Conservation (phyloP, 2,888 invertebrate species). For the Lepetodrilus schrolli region DNA sequence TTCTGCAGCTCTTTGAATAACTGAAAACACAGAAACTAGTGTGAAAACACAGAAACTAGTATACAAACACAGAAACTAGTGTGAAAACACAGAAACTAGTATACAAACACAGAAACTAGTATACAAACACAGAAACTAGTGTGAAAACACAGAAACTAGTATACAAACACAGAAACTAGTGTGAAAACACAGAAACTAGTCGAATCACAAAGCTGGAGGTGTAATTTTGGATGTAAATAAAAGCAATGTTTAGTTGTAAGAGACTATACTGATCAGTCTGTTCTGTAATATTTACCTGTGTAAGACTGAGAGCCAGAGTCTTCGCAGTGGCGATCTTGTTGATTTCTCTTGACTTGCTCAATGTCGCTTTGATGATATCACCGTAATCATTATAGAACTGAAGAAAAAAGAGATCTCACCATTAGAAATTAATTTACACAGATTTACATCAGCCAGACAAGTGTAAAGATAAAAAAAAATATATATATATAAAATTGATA, state of each 20-base stretch:
- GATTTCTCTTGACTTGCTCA: conserved; percentile 97
- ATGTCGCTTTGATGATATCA: conserved; percentile 97
- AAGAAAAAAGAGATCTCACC: too few relatives aligned
- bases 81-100: too few relatives aligned
- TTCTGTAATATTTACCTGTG: conserved; percentile 72
- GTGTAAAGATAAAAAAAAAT: background rate
- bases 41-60: too few relatives aligned
- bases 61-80: conserved; percentile 32
- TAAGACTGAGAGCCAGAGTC: conserved; percentile 93
- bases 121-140: too few relatives aligned
- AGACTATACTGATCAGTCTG: too few relatives aligned
- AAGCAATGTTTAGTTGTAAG: too few relatives aligned
- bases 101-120: conserved; percentile 32
- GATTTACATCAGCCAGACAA: too few relatives aligned
- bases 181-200: too few relatives aligned
- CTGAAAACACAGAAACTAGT: conserved; percentile 74
- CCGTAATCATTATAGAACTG: conserved; percentile 98
- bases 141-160: conserved; percentile 32
- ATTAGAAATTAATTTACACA: too few relatives aligned
- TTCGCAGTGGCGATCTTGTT: conserved; percentile 96
- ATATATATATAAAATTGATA: background rate
- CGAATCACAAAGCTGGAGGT: too few relatives aligned
- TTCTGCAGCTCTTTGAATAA: conserved; percentile 85
- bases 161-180: too few relatives aligned
- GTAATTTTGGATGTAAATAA: too few relatives aligned